A percentile compares a stretch with the other conserved stretches of the same genome.
These are phyloP conservation scores for Rhagonycha lutea DNA, from an alignment of 2,888 invertebrate genomes.

Conservation along the genomic window DNA sequence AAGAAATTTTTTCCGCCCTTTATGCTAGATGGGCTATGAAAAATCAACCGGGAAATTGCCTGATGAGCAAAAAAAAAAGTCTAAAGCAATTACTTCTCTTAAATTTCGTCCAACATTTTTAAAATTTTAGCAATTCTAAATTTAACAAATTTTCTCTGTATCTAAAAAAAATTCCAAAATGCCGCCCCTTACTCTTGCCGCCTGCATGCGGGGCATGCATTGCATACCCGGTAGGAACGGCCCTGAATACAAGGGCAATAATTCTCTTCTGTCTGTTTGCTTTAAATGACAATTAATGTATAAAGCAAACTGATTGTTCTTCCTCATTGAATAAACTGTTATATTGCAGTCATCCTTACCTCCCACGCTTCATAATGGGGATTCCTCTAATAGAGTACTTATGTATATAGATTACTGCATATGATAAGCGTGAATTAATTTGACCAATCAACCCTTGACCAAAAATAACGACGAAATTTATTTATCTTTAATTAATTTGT, in stretches of 20 bases:
- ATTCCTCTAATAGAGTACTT: slow-evolving; percentile 8
- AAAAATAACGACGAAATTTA: background rate
- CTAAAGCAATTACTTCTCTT: too few relatives aligned
- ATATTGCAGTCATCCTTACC: slow-evolving; percentile 38
- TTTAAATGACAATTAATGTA: slow-evolving; percentile 33
- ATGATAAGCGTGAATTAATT: background rate
- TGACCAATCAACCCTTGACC: background rate
- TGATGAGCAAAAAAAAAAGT: too few relatives aligned
- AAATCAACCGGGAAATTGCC: too few relatives aligned
- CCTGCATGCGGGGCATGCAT: too few relatives aligned
- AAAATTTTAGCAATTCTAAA: too few relatives aligned
- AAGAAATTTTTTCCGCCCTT: too few relatives aligned
- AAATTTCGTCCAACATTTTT: too few relatives aligned
- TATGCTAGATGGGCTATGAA: too few relatives aligned
- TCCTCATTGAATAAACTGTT: slow-evolving; percentile 38
- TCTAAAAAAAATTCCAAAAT: too few relatives aligned
- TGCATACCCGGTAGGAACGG: too few relatives aligned
- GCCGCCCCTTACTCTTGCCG: too few relatives aligned
- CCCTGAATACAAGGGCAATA: background rate
- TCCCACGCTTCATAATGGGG: slow-evolving; percentile 27
- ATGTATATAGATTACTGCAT: slow-evolving; percentile 16
- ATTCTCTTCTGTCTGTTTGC: background rate
- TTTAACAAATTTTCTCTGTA: too few relatives aligned
- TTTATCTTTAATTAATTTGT: background rate
- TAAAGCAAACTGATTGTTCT: slow-evolving; percentile 39